Evolutionary conservation across 2,113 vertebrate genomes (phyloP), one percentile per base, ranked within the genome.

Genomic region (Murina feae): DNA sequence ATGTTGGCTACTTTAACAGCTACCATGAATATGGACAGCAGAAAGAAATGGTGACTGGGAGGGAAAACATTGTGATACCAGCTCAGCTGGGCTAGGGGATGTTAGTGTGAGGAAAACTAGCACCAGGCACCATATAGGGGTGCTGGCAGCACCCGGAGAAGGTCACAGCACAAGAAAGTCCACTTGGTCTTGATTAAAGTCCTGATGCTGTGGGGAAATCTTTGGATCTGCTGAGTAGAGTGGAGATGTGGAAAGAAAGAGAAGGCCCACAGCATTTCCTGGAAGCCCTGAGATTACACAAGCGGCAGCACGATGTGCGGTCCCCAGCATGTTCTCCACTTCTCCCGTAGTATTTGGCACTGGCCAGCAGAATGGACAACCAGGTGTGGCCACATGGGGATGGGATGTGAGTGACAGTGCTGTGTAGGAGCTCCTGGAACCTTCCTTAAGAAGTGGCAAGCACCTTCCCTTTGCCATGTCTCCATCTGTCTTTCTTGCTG

Each of bases 231-330:
- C 39, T 32, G 49, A 47, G 9, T 13, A 32, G 47, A 55, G 5
- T 63, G 1, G n/a, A n/a, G 6, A 69, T 47, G 39, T 49, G 21
- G 17, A 66, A 86, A 63, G 37, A 25, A 47, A 76, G 32, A 1
- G n/a, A 79, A 68, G 4, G 37, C 37, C 79, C 39, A 72, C 53
- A 39, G 7, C 14, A 79, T 1, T 18, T 78, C 65, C 66, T 25
- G n/a, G 53, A 74, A 55, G 30, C 10, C 10, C 4, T 21, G 8
- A 86, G 49, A 39, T 66, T 2, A 51, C 6, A 23, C 39, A 53
- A 55, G 65, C 1, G 28, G 5, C 9, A 47, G 42, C 21, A 51
- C 17, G 28, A 4, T 8, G 17, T 0, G 2, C 3, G 14, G 12
- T 9, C 11, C 14, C 83, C 20, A 65, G 21, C 1, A 10, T 13